Base-by-base conservation (phyloP, 2,888 invertebrate species). In the Pachycephus smyrnensis region DNA sequence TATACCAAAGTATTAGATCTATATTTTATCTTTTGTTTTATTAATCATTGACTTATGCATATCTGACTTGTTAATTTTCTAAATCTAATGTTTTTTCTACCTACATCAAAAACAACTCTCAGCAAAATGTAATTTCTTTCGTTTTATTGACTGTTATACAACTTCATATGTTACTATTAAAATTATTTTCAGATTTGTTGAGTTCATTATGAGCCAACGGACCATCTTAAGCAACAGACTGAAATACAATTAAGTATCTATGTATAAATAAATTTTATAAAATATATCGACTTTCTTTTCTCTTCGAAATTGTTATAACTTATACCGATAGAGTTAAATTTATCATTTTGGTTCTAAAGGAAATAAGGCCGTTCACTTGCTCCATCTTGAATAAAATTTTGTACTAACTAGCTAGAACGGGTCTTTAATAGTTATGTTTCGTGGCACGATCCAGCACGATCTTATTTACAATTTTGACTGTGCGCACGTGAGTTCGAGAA, bases 401-500 rank as follows among this genome's bases (percentile, higher is more conserved):
- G 23, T 55, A 55, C 9, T 55, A 55, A 1, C 23, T 55, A 55
- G 55, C 23, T 23, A 23, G 23, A 40, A 15, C 40, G 15, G 40
- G 23, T 9, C 55, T 55, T 55, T 1, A 23, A 55, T 23, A 55
- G 9, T 55, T 23, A 23, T 6, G 55, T 55, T 55, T 23, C 55
- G 23, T 55, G 31, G 32, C 12, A 71, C 31, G 15, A 68, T 68
- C 68, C 23, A 31, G 3, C 74, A n/a, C n/a, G n/a, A n/a, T n/a
- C n/a, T 30, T 78, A 78, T 78, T 76, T 78, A 78, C 78, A 76
- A 78, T 36, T 73, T 68, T 69, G 31, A 55, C 68, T 12, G 69
- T 30, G 76, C 73, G 35, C 76, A 79, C 79, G 76, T 83, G 84
- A 77, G 30, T 74, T 36, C 2, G 3, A 12, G 75, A 12, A 77